Evolutionary conservation across 2,888 invertebrate species (phyloP).

Genomic region (Athalia cordata): DNA sequence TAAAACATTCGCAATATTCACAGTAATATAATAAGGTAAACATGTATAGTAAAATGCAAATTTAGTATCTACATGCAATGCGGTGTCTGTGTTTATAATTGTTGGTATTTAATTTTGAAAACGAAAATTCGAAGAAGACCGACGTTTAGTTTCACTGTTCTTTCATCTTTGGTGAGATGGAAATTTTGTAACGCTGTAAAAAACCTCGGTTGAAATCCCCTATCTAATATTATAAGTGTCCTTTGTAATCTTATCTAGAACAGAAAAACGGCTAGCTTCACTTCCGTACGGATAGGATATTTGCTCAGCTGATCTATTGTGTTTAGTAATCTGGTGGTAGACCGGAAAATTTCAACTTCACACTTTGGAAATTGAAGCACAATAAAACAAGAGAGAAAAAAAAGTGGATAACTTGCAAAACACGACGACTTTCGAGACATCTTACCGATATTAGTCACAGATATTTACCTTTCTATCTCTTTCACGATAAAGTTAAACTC

Average conservation of each 20-base stretch:
- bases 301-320: conserved; percentile 18
- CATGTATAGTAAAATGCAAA: conserved; percentile 16
- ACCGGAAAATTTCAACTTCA: neutral
- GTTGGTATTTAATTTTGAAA: neutral
- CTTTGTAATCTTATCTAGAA: conserved; percentile 18
- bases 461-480: no score
- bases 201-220: neutral
- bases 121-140: neutral
- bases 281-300: conserved; percentile 13
- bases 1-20: conserved; percentile 32
- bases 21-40: conserved; percentile 6
- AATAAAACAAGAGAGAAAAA: no score
- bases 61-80: conserved; percentile 30
- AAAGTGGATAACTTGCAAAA: no score
- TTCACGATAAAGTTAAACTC: neutral
- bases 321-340: neutral
- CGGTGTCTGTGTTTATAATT: conserved; percentile 4
- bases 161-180: neutral
- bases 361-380: neutral
- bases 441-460: no score
- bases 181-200: no score
- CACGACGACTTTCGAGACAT: no score
- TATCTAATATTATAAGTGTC: neutral
- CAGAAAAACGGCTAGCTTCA: neutral
- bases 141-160: neutral